phyloP scores from a whole-genome alignment of 2,888 invertebrate genomes.

The Cartodere bifasciata region DNA sequence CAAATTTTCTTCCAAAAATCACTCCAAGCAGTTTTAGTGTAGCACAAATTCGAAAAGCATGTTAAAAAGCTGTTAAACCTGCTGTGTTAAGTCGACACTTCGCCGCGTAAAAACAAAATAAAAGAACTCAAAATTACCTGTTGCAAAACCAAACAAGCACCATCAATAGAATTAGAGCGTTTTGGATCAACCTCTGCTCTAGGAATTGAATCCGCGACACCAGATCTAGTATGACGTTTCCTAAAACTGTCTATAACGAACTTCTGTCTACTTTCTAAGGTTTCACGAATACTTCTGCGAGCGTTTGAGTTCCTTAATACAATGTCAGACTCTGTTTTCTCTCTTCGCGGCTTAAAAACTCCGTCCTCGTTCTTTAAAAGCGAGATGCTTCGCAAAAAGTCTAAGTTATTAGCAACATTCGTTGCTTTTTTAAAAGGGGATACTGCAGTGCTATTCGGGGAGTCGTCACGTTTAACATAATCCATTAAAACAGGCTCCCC shows the following conservation, averaged over 20 bases:
- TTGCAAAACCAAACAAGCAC: conserved; percentile 34
- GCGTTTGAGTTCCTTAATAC: conserved; percentile 53
- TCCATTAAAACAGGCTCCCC: conserved; percentile 62
- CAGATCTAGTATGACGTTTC: conserved; percentile 36
- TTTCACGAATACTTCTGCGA: conserved; percentile 38
- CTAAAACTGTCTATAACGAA: conserved; percentile 34
- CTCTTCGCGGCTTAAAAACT: conserved; percentile 58
- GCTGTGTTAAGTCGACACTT: too few species aligned
- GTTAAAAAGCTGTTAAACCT: too few species aligned
- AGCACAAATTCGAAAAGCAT: too few species aligned
- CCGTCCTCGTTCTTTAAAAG: conserved; percentile 22
- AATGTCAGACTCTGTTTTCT: conserved; percentile 83
- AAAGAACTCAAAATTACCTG: conserved; percentile 30
- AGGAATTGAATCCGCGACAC: conserved; percentile 31
- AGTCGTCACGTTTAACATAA: conserved; percentile 46
- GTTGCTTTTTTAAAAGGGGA: conserved; percentile 27
- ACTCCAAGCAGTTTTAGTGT: too few species aligned
- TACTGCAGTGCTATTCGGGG: too few species aligned
- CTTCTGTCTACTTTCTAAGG: conserved; percentile 36
- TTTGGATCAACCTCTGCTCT: too few species aligned
- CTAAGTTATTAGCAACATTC: conserved; percentile 31
- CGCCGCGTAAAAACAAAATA: too few species aligned
- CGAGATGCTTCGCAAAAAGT: conserved; percentile 26
- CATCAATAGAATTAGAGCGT: conserved; percentile 30
- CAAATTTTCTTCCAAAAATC: too few species aligned